Conservation (phyloP, 2,113 vertebrate genomes). For the Clupea harengus region DNA sequence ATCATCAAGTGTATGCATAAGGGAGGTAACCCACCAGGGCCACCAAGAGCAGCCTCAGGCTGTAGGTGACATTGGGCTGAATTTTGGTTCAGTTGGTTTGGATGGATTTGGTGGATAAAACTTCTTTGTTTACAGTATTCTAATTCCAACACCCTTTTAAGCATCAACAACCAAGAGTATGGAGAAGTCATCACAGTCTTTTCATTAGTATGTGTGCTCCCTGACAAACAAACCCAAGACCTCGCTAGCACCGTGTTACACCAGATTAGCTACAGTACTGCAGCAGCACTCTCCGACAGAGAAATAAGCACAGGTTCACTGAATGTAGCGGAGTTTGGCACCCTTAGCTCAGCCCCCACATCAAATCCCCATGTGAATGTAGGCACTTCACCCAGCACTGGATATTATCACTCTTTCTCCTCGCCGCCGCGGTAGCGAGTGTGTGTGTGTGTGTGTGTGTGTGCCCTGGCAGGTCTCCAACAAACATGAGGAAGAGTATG, state of each 20-base stretch:
- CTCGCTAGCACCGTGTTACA: not conserved
- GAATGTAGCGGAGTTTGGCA: not conserved
- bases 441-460: no score
- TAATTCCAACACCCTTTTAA: not conserved
- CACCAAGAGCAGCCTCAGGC: not conserved
- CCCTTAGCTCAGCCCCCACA: not conserved
- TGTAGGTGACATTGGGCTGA: no score
- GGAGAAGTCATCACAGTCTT: not conserved
- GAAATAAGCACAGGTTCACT: not conserved
- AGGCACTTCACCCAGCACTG: not conserved
- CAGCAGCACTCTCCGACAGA: not conserved
- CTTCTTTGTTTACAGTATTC: not conserved
- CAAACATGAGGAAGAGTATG: not conserved
- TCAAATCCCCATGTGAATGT: not conserved
- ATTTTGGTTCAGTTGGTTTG: no score
- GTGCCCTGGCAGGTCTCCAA: not conserved
- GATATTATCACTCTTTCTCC: not conserved
- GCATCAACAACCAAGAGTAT: not conserved
- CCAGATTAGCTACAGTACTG: not conserved
- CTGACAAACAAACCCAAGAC: not conserved
- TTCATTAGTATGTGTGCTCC: not conserved
- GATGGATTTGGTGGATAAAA: not conserved
- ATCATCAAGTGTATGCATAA: not conserved
- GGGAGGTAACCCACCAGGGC: not conserved
- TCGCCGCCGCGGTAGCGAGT: not conserved